Evolutionary conservation across 2,797 vertebrate genomes (phyloP), one percentile per base, ranked within the genome.

Genomic region (Chlorospingus flavigularis): DNA sequence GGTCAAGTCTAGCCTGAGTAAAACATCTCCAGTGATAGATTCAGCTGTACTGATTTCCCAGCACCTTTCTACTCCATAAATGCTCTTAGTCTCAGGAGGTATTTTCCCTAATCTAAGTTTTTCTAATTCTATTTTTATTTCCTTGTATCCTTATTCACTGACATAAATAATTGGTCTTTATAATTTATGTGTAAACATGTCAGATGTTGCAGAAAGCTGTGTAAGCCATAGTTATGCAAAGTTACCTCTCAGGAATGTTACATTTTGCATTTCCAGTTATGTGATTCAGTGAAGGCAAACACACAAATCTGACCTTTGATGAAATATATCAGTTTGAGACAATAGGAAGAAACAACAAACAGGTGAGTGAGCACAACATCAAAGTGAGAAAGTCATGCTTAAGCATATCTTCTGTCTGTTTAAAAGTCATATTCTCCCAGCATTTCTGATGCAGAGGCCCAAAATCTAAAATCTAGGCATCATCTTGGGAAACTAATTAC

Each of bases 1-100:
- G 95, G 88, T 94, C 50, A 91, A 88, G 74, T 92, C 82, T 93
- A 88, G 88, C 65, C 88, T 70, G 79, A 95, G 61, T 84, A 78
- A 86, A 96, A 92, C 57, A 91, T 61, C 50, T 77, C 37, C 51
- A 88, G 54, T 31, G 67, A 94, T 65, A 82, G 18, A 91, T 16
- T 82, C 60, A 91, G 12, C 42, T 77, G 55, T 67, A 39, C 24
- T 73, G 50, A 88, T 88, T 94, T 91, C 88, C 84, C 80, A 90
- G 76, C 79, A 95, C 17, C 48, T 85, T 91, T 53, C 45, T 87
- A 25, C 72, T 86, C 26, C 54, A 14, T 60, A 84, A 88, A 53
- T 8, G 17, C 31, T 89, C n/a, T 91, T 91, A 91, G 53, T 61
- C 78, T 74, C 50, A 50, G 24, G 68, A 85, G 28, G 23, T 18